Conservation (phyloP, 2,888 invertebrate species). For the Nymphalis urticae region DNA sequence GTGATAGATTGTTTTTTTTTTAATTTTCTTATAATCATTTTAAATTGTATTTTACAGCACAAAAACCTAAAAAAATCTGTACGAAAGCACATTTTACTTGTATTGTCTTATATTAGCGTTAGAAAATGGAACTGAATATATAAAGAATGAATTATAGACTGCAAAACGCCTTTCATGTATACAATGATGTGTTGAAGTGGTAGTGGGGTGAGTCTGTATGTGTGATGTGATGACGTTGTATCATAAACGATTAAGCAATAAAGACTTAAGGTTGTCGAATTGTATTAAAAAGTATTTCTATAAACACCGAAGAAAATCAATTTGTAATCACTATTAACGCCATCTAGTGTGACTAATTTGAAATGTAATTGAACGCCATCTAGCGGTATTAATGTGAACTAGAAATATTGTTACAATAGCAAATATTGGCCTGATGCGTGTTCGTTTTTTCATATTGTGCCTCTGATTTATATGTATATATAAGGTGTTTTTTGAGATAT, state of each 20-base stretch:
- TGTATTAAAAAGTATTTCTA: background rate
- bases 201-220: constrained; percentile 8
- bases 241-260: background rate
- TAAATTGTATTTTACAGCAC: background rate
- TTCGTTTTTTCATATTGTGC: constrained; percentile 49
- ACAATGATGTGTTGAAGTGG: constrained; percentile 10
- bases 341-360: constrained; percentile 6
- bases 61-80: background rate
- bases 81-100: too few species aligned
- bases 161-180: constrained; percentile 29
- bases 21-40: too few species aligned
- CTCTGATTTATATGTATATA: constrained; percentile 38
- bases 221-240: constrained; percentile 2
- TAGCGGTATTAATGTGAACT: constrained; percentile 2
- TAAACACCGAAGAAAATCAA: background rate
- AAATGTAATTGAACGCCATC: background rate
- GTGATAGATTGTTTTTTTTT: too few species aligned
- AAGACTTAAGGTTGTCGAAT: background rate
- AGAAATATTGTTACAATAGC: background rate
- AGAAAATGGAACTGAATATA: constrained; percentile 24
- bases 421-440: constrained; percentile 45
- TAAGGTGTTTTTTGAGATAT: constrained; percentile 45
- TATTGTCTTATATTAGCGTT: constrained; percentile 5
- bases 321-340: constrained; percentile 1
- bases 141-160: constrained; percentile 23